phyloP scores from a whole-genome alignment of 2,797 vertebrate genomes.

The Channallabes apus region DNA sequence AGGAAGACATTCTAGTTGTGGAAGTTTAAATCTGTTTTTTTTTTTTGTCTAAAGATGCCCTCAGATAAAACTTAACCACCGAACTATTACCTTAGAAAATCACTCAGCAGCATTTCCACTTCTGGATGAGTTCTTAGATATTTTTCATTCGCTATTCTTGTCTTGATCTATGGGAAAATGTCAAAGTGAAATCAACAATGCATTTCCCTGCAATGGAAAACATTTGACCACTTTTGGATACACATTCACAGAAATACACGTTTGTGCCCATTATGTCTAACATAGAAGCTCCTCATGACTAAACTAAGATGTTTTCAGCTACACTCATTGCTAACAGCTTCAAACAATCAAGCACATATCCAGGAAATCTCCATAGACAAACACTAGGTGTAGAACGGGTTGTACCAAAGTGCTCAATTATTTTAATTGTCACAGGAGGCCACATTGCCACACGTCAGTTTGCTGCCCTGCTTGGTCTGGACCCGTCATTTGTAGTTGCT shows the following conservation, averaged over 20 bases:
- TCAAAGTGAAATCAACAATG: neutral
- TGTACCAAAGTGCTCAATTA: neutral
- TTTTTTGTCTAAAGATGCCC: too few relatives aligned
- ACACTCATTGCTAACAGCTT: too few relatives aligned
- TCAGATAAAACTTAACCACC: too few relatives aligned
- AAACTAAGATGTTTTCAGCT: too few relatives aligned
- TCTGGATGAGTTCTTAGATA: conserved; percentile 76
- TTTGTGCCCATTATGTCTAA: neutral
- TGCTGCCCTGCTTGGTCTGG: neutral
- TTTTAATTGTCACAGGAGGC: neutral
- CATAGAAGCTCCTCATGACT: too few relatives aligned
- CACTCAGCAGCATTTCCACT: conserved; percentile 67
- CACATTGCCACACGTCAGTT: neutral
- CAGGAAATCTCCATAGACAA: too few relatives aligned
- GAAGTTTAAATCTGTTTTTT: neutral
- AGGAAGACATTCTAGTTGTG: neutral
- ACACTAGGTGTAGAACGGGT: neutral
- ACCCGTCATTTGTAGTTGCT: neutral
- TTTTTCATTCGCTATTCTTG: conserved; percentile 72
- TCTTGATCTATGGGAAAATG: conserved; percentile 66
- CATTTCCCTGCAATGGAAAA: neutral
- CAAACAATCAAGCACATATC: too few relatives aligned
- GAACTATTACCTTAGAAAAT: conserved; percentile 70
- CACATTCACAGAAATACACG: neutral
- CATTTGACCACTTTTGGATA: neutral